A percentile compares a stretch with the other conserved stretches of the same genome.
These are phyloP conservation scores for Hydraecia micacea DNA, from an alignment of 2,888 invertebrate genomes.

Conservation along the genomic window DNA sequence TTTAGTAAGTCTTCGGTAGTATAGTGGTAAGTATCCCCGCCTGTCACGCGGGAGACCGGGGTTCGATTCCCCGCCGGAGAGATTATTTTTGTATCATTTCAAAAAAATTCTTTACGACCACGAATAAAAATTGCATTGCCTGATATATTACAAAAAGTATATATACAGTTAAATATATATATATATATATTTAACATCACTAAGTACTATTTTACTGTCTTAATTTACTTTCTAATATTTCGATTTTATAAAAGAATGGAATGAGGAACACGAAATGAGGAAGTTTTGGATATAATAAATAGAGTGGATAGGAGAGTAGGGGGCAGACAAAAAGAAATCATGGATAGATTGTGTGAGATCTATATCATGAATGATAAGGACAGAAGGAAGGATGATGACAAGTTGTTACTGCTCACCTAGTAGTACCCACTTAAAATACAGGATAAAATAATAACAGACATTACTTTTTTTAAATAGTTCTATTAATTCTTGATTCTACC, in stretches of 20 bases:
- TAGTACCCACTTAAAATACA: not conserved
- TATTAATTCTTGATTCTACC: conserved; percentile 29
- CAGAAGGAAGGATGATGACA: not conserved
- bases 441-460: conserved; percentile 7
- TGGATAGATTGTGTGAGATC: not conserved
- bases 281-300: not conserved
- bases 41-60: conserved; percentile 89
- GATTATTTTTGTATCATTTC: conserved; percentile 46
- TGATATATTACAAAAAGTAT: no score
- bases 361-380: not conserved
- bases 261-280: not conserved
- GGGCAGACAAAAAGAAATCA: no score
- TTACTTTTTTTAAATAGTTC: not conserved
- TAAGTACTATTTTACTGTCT: not conserved
- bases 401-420: not conserved
- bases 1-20: not conserved
- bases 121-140: not conserved
- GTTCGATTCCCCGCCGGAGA: conserved; percentile 72
- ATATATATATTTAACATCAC: not conserved
- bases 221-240: not conserved
- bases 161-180: no score
- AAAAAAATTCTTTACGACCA: not conserved
- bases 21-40: conserved; percentile 69
- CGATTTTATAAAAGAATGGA: not conserved
- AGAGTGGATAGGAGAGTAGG: not conserved